Conservation (phyloP, 2,797 vertebrate species). For the Chromis chromis region DNA sequence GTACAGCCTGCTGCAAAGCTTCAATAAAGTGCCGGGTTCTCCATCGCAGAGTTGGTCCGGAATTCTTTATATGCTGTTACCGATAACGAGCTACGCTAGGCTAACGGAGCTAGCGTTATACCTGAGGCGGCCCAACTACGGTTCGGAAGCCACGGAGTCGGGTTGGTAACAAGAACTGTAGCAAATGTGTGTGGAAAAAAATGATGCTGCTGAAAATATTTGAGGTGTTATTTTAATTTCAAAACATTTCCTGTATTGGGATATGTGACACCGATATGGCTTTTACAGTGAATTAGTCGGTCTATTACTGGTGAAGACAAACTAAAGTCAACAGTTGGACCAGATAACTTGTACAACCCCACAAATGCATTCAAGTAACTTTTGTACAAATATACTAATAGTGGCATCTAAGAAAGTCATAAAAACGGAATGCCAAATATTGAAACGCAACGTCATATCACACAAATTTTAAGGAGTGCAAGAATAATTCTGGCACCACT, state of each 20-base stretch:
- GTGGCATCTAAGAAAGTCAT: slow-evolving; percentile 8
- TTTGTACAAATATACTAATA: neutral
- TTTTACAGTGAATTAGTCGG: slow-evolving; percentile 44
- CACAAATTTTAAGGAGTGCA: neutral
- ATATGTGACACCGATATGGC: slow-evolving; percentile 17
- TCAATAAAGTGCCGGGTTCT: no score
- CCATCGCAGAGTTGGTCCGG: no score
- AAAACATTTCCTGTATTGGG: slow-evolving; percentile 22
- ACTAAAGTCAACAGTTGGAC: slow-evolving; percentile 28
- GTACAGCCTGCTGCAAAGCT: no score
- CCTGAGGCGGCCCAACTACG: no score
- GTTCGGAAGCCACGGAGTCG: no score
- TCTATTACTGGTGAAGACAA: slow-evolving; percentile 51
- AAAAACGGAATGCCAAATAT: neutral
- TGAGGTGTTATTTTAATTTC: slow-evolving; percentile 33
- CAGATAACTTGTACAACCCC: neutral
- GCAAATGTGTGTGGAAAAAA: neutral
- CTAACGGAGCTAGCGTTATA: no score
- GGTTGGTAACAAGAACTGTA: neutral
- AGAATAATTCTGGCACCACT: slow-evolving; percentile 14
- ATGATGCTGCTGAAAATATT: slow-evolving; percentile 14
- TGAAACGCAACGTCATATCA: neutral
- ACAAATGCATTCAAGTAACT: neutral
- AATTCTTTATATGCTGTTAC: no score
- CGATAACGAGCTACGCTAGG: no score